Evolutionary conservation across 2,113 vertebrate genomes (phyloP), one percentile per base, ranked within the genome.

Genomic region (Chamaetylas fuelleborni): DNA sequence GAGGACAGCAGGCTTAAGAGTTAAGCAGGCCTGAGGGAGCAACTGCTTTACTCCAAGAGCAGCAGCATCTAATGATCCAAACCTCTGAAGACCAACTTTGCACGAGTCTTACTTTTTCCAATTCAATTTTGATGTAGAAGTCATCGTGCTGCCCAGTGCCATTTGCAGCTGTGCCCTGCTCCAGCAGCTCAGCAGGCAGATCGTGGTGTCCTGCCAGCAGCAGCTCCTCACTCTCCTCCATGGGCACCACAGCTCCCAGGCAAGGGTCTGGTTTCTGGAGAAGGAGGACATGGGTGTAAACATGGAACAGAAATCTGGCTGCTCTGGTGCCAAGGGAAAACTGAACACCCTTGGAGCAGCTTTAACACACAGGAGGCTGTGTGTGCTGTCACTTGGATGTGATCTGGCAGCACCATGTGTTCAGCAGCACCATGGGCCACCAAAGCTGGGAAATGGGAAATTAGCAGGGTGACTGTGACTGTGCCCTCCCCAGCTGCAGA

Each of bases 111-210:
- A 97, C 97, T 19, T 95, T 96, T 26, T 10, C 8, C 22, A 95
- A 87, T 24, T 93, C 45, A 1, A 81, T 56, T 80, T 88, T 92
- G 65, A 92, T 58, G 58, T 91, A 95, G 82, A 92, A 93, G 54
- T 48, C 81, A 7, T 86, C 33, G 0, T 65, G 72, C 23, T n/a
- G 66, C 20, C 67, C 77, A 14, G 57, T 78, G 31, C 48, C 88
- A 9, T 8, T 20, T 11, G 12, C 28, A 5, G 92, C 45, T 9
- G 65, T 42, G 20, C 45, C 54, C 43, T 93, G 97, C 67, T 92
- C 93, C 43, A 98, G 97, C 61, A 97, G 92, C 74, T 98, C 95
- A 29, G 97, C 93, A 45, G 98, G 97, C 19, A 97, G 97, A 69
- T 97, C 97, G 2, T 98, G 98, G 64, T 95, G 97, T 84, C 96